A percentile compares a stretch with the other conserved stretches of the same genome.
Evolutionary conservation across 2,797 vertebrate species (phyloP).

Genomic region (Typhlichthys eigenmanni): DNA sequence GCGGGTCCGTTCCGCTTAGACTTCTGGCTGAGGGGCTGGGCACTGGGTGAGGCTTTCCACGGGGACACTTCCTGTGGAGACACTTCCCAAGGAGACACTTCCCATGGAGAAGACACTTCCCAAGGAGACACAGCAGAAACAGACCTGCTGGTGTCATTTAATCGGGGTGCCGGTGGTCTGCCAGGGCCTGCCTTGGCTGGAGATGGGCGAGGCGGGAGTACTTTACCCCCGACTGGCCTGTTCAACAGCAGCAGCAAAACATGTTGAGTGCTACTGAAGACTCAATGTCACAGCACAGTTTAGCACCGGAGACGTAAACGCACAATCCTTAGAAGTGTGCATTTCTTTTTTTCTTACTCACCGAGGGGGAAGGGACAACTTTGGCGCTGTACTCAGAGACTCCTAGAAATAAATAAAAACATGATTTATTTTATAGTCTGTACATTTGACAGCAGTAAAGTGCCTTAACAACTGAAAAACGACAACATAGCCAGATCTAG

Average conservation of each 20-base stretch:
- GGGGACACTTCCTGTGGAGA: conserved; percentile 9
- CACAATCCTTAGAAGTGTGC: not conserved
- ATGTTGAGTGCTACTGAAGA: not conserved
- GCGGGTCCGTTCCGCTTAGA: conserved; percentile 78
- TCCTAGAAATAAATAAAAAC: conserved; percentile 72
- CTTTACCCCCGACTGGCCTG: conserved; percentile 78
- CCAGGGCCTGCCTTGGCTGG: conserved; percentile 81
- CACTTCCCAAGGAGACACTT: conserved; percentile 10
- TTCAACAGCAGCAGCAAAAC: conserved; percentile 37
- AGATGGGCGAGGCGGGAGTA: conserved; percentile 78
- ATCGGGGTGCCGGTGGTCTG: conserved; percentile 85
- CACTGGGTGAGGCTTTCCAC: conserved; percentile 33
- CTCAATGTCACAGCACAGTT: not conserved
- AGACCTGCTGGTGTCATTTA: conserved; percentile 40
- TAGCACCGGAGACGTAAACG: not conserved
- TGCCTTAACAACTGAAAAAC: conserved; percentile 16
- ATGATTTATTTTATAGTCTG: not conserved
- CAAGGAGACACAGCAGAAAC: too few species aligned
- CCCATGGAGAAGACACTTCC: conserved; percentile 15
- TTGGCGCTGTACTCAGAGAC: conserved; percentile 49
- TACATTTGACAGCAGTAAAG: not conserved
- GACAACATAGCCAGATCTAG: conserved; percentile 13
- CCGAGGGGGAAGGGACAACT: conserved; percentile 82
- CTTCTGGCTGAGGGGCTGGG: conserved; percentile 62
- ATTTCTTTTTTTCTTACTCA: conserved; percentile 54